phyloP scores from a whole-genome alignment of 1,140 invertebrate species.

The Linepithema humile region DNA sequence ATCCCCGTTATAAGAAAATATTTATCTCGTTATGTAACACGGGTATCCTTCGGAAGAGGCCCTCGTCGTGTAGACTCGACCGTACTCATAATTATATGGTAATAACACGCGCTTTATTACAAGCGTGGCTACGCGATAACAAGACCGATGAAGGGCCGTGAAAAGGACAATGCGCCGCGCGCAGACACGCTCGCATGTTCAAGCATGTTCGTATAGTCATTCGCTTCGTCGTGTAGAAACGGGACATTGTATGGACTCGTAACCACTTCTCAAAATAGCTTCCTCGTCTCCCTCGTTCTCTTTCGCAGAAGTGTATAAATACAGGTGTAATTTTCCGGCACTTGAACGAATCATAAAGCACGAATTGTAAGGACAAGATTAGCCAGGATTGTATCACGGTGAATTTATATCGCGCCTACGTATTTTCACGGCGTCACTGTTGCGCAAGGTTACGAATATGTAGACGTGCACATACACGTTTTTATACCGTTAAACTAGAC shows the following conservation, averaged over 20 bases:
- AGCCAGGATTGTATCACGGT: neutral
- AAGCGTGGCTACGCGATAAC: slow-evolving; percentile 63
- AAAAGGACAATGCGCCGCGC: slow-evolving; percentile 63
- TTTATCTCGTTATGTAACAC: slow-evolving; percentile 60
- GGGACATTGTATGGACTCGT: slow-evolving; percentile 22
- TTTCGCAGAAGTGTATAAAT: slow-evolving; percentile 42
- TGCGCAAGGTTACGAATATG: neutral
- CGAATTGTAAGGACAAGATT: slow-evolving; percentile 36
- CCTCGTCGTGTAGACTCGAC: slow-evolving; percentile 27
- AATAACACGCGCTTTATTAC: slow-evolving; percentile 68
- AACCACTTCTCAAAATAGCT: slow-evolving; percentile 21
- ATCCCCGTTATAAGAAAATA: slow-evolving; percentile 58
- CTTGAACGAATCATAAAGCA: slow-evolving; percentile 37
- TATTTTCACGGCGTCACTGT: neutral
- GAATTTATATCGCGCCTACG: slow-evolving; percentile 8
- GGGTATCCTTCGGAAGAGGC: neutral
- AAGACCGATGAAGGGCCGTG: slow-evolving; percentile 61
- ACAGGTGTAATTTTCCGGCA: slow-evolving; percentile 13
- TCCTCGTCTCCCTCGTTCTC: neutral
- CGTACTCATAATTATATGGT: slow-evolving; percentile 71
- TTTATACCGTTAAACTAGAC: slow-evolving; percentile 34
- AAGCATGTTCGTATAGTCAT: slow-evolving; percentile 37
- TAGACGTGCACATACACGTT: neutral
- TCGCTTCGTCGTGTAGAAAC: slow-evolving; percentile 44
- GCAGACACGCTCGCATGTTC: slow-evolving; percentile 35